Conservation (phyloP, 2,113 vertebrate genomes). For the Rhabdomys dilectus region DNA sequence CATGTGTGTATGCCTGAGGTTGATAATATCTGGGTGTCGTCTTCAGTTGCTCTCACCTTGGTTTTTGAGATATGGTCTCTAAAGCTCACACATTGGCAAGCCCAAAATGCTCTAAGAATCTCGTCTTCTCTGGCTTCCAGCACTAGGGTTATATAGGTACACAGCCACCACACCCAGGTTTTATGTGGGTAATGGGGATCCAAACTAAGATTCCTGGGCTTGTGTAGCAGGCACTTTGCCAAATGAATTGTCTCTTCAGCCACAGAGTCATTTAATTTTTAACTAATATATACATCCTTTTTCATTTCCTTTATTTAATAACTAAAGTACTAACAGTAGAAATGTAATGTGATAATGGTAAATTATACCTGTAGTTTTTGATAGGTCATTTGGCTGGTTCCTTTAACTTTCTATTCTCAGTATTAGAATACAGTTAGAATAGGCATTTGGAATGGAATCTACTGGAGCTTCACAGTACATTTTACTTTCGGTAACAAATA, state of each 20-base stretch:
- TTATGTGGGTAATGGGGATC: background rate
- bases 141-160: background rate
- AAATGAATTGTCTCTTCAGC: background rate
- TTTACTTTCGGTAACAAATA: background rate
- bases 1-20: background rate
- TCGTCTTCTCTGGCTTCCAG: background rate
- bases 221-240: background rate
- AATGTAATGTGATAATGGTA: background rate
- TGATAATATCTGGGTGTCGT: background rate
- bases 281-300: background rate
- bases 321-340: background rate
- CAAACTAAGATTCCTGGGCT: background rate
- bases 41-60: background rate
- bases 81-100: background rate
- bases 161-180: background rate
- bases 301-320: background rate
- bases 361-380: background rate
- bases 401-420: background rate
- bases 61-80: background rate
- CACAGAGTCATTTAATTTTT: background rate
- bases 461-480: background rate
- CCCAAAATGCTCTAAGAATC: background rate
- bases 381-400: background rate
- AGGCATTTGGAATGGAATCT: background rate
- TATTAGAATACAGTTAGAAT: background rate